These are phyloP conservation scores for Petrocephalus zakoni DNA, from an alignment of 2,113 vertebrate genomes.

Conservation along the genomic window DNA sequence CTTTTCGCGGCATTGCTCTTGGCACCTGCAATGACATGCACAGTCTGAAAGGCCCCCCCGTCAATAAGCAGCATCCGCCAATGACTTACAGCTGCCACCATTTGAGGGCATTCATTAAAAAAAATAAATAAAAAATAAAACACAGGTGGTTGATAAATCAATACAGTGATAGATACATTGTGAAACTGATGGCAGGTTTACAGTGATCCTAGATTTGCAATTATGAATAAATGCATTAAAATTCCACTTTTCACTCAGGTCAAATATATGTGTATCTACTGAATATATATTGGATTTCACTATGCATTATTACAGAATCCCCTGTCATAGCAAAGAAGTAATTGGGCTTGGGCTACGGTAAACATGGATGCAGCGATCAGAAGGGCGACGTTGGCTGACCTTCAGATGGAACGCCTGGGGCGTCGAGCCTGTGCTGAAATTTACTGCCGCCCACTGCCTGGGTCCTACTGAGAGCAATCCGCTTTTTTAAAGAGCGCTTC, in stretches of 20 bases:
- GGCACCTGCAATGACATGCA: constrained; percentile 43
- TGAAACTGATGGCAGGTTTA: constrained; percentile 56
- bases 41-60: constrained; percentile 47
- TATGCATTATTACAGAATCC: constrained; percentile 43
- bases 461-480: constrained; percentile 45
- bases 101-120: constrained; percentile 12
- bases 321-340: constrained; percentile 48
- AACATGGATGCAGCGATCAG: constrained; percentile 55
- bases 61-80: constrained; percentile 58
- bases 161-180: constrained; percentile 51
- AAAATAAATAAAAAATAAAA: constrained; percentile 35
- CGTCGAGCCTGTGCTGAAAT: constrained; percentile 45
- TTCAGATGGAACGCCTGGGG: constrained; percentile 59
- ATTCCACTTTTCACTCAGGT: constrained; percentile 15
- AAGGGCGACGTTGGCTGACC: constrained; percentile 60
- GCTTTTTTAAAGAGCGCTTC: constrained; percentile 41
- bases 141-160: constrained; percentile 48
- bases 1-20: constrained; percentile 25
- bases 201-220: constrained; percentile 34
- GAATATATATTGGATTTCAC: constrained; percentile 25
- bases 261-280: not conserved
- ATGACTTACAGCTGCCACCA: constrained; percentile 46
- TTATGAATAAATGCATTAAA: not conserved
- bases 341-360: constrained; percentile 61
- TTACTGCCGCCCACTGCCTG: constrained; percentile 44